Base-by-base conservation (phyloP, 2,797 vertebrate genomes). In the Alosa sapidissima region DNA sequence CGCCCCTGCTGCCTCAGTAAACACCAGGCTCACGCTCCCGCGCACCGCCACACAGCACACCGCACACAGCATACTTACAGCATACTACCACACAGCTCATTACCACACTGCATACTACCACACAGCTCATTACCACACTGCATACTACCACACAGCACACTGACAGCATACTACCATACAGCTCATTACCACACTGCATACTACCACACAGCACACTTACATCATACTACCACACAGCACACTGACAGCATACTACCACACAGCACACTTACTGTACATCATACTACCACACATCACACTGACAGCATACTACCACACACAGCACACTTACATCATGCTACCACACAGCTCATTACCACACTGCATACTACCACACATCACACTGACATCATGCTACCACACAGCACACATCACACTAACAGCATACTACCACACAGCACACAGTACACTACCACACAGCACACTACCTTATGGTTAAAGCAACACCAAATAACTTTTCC, bases 1-100 rank as follows among this genome's bases (percentile, higher is more conserved):
- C 72, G 81, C 85, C 81, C 87, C 85, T 55, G 72, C 54, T 83
- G 87, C 87, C 85, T 84, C 85, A 9, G 84, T 88, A 88, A 88
- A 88, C 87, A 88, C 81, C 84, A 81, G 65, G 60, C 84, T 87
- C 82, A 68, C 83, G 87, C 81, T 83, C 62, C 85, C 81, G 13
- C 16, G 11, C 54, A 28, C 28, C 28, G 1, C 28, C 28, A 28
- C 28, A 28, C 28, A 28, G 28, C 28, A 28, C 28, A 28, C 28
- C 28, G 28, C 28, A 28, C 28, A 28, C 54, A 58, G 52, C 52
- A 54, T 4, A 54, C 52, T 13, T 2, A 58, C 55, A 28, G 33
- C 47, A 81, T 10, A 10, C 24, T 24, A 60, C 16, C 21, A 4
- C 19, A 19, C 54, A 2, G 10, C 54, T 1, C 13, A 3, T 5